A percentile compares a stretch with the other conserved stretches of the same genome.
Conservation (phyloP, 2,113 vertebrate species). For the Epinephelus moara region DNA sequence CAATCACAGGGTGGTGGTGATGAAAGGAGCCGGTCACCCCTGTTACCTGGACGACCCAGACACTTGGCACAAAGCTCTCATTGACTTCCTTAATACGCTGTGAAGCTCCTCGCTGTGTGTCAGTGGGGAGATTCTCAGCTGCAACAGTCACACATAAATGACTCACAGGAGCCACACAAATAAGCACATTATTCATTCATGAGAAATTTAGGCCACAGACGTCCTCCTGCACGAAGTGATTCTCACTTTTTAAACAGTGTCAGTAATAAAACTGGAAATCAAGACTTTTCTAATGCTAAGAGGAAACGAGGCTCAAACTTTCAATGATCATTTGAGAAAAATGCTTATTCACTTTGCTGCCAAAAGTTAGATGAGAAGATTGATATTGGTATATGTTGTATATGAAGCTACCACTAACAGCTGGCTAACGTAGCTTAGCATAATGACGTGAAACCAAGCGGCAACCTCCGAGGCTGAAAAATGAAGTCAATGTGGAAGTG, state of each 20-base stretch:
- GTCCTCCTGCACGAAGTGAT: slow-evolving; percentile 6
- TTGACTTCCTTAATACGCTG: slow-evolving; percentile 88
- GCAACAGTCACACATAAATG: not conserved
- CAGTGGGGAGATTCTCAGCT: not conserved
- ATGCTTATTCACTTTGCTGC: not conserved
- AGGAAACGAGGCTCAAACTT: not conserved
- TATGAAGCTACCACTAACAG: not conserved
- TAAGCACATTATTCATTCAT: slow-evolving; percentile 8
- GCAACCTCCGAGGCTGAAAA: too few relatives aligned
- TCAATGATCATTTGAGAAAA: not conserved
- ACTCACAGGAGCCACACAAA: slow-evolving; percentile 12
- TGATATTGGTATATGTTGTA: not conserved
- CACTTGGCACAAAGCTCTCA: slow-evolving; percentile 91
- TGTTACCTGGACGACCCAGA: slow-evolving; percentile 95
- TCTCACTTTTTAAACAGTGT: slow-evolving; percentile 11
- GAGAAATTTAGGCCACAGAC: not conserved
- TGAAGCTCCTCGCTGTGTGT: slow-evolving; percentile 36
- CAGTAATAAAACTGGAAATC: slow-evolving; percentile 8
- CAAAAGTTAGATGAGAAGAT: not conserved
- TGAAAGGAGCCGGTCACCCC: slow-evolving; percentile 92
- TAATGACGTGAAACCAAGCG: too few relatives aligned
- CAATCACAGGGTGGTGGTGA: slow-evolving; percentile 90
- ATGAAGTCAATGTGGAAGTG: too few relatives aligned
- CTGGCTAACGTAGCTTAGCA: too few relatives aligned
- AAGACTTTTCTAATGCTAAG: slow-evolving; percentile 8